Evolutionary conservation across 2,113 vertebrate species (phyloP).

Genomic region (Axis porcinus): DNA sequence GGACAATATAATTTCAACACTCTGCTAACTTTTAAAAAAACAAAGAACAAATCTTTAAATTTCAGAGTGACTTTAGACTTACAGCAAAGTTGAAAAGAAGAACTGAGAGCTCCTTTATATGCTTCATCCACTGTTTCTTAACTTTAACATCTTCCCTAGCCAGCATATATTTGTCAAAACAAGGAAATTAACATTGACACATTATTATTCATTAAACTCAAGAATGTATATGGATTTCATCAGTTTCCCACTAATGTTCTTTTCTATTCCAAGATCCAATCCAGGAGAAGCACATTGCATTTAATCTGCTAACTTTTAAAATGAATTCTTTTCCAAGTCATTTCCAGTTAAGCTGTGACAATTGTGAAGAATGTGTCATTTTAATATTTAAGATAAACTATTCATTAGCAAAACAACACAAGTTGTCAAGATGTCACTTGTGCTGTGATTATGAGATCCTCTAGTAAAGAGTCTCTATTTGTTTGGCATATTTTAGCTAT

Average conservation of each 20-base stretch:
- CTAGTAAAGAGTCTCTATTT: neutral
- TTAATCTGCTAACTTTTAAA: slow-evolving; percentile 47
- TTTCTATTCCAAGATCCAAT: slow-evolving; percentile 42
- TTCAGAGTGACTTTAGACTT: slow-evolving; percentile 4
- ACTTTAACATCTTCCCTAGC: neutral
- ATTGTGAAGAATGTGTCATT: slow-evolving; percentile 19
- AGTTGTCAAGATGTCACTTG: neutral
- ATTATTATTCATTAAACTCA: neutral
- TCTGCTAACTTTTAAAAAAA: neutral
- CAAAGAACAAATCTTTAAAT: neutral
- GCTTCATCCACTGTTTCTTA: neutral
- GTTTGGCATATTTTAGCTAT: slow-evolving; percentile 19
- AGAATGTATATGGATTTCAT: neutral
- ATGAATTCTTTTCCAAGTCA: slow-evolving; percentile 6
- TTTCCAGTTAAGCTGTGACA: slow-evolving; percentile 33
- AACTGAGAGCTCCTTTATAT: neutral
- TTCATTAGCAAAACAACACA: slow-evolving; percentile 45
- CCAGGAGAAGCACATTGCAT: slow-evolving; percentile 20
- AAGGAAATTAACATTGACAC: neutral
- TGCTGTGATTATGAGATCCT: slow-evolving; percentile 6
- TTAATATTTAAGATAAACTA: slow-evolving; percentile 59
- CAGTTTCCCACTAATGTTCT: neutral
- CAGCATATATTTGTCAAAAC: neutral
- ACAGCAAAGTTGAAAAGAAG: neutral
- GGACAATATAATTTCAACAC: slow-evolving; percentile 21